Evolutionary conservation across 2,797 vertebrate genomes (phyloP), one percentile per base, ranked within the genome.

Genomic region (Acanthopagrus latus): DNA sequence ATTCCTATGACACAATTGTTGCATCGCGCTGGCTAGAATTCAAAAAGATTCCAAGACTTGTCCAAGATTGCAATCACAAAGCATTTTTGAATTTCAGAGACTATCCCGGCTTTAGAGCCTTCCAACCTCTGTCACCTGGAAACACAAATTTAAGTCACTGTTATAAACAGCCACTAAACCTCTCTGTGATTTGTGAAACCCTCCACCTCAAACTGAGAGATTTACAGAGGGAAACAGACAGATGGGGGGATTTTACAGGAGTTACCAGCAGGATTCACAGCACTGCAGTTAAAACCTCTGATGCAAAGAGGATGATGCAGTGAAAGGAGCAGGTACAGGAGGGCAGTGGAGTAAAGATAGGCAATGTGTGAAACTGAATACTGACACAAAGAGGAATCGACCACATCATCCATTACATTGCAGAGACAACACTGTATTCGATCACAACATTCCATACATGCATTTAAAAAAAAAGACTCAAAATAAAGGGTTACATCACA

Each of bases 261-360:
- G 74, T 54, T 69, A 72, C 12, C 64, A 54, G 59, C 47, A 70
- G 66, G 72, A 62, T 74, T 68, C 64, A 51, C 62, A 41, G 78
- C 69, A 65, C 58, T 65, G 20, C 66, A 59, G 64, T 74, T 67
- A 82, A 74, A 84, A 64, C 55, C 73, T 46, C 47, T 14, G 51
- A 70, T 9, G 51, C 65, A 55, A 29, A 55, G 50, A 69, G 54
- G 64, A 59, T 69, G 48, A 74, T 4, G 46, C 21, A 52, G 60
- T 67, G 63, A 54, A 54, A 38, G 41, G 44, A 76, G 44, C 10
- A 29, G 43, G 23, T 59, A 17, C 0, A 47, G n/a, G 21, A 64
- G 48, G 67, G 33, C 43, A 56, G 44, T 17, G 9, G 59, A 50
- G 64, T 41, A 59, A 38, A 17, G 18, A 69, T 23, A 54, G 43